These are phyloP conservation scores for Allolobophora icterica DNA, from an alignment of 2,888 invertebrate genomes.

Conservation along the genomic window DNA sequence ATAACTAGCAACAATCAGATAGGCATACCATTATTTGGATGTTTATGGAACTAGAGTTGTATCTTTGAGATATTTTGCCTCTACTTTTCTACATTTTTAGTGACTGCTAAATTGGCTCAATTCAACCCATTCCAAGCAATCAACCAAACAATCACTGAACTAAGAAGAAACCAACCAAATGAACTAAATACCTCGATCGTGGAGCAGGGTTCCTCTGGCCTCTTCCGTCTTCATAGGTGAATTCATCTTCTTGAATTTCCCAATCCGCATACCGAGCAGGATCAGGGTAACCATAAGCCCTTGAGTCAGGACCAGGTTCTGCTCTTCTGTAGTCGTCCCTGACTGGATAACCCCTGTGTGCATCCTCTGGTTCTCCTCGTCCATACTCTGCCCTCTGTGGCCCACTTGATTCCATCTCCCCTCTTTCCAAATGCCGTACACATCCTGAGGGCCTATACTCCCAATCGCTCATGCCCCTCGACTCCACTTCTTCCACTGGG, in stretches of 20 bases:
- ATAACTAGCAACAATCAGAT: background rate
- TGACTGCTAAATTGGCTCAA: background rate
- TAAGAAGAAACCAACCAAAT: background rate
- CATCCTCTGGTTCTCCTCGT: background rate
- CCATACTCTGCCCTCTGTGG: background rate
- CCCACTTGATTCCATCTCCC: background rate
- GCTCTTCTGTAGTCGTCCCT: background rate
- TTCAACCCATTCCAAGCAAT: background rate
- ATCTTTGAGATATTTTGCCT: background rate
- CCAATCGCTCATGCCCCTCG: background rate
- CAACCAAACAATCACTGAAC: background rate
- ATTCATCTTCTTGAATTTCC: background rate
- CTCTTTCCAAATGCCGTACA: background rate
- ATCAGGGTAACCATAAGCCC: background rate
- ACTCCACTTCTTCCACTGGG: background rate
- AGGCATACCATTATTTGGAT: background rate
- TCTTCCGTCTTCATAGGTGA: background rate
- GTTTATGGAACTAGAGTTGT: background rate
- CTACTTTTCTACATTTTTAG: background rate
- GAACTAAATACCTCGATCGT: background rate
- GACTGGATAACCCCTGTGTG: background rate
- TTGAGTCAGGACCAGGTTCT: background rate
- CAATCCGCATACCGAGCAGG: background rate
- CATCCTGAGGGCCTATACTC: background rate
- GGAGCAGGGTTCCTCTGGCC: background rate